phyloP scores from a whole-genome alignment of 1,140 invertebrate species.

The Holotrichia oblita region DNA sequence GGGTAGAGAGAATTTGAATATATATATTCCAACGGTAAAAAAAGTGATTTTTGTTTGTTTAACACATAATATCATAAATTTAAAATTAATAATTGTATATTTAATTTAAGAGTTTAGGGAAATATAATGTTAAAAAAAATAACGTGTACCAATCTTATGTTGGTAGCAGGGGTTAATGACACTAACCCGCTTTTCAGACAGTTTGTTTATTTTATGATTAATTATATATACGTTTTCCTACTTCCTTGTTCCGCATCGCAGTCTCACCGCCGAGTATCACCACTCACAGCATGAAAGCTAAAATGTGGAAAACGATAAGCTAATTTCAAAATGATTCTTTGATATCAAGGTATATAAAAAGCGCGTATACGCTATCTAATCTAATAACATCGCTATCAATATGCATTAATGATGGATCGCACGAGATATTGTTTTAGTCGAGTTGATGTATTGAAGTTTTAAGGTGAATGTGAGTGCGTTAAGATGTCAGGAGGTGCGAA shows the following conservation, averaged over 20 bases:
- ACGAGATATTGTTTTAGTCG: not conserved
- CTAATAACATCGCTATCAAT: not conserved
- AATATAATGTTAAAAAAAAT: too few relatives aligned
- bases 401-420: not conserved
- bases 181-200: not conserved
- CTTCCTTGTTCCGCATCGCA: conserved; percentile 11
- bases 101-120: too few relatives aligned
- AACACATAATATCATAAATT: too few relatives aligned
- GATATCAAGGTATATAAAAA: too few relatives aligned
- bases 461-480: conserved; percentile 4
- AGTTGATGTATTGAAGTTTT: not conserved
- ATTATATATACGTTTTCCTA: not conserved
- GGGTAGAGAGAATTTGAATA: too few relatives aligned
- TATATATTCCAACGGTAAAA: too few relatives aligned
- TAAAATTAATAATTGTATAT: too few relatives aligned
- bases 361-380: not conserved
- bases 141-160: conserved; percentile 15
- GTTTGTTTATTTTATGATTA: conserved; percentile 31
- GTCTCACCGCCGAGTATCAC: too few relatives aligned
- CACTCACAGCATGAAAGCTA: too few relatives aligned
- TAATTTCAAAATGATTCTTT: too few relatives aligned
- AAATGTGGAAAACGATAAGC: too few relatives aligned
- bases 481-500: conserved; percentile 70
- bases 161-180: conserved; percentile 13
- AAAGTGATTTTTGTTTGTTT: too few relatives aligned